Conservation (phyloP, 2,113 vertebrate genomes). For the Vulpes lagopus region DNA sequence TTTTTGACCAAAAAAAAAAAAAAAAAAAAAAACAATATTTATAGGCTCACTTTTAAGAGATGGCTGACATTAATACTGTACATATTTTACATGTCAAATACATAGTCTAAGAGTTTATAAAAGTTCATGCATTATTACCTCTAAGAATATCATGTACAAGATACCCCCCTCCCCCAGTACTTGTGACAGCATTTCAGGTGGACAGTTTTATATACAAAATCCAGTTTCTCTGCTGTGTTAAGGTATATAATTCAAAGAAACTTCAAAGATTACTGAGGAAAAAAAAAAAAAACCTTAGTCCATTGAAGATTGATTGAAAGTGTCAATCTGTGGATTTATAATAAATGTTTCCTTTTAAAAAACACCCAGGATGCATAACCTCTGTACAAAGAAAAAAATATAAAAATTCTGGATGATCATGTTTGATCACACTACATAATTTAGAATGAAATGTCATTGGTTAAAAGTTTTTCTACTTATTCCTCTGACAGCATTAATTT, state of each 20-base stretch:
- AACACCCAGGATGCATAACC: conserved; percentile 71
- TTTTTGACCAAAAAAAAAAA: conserved; percentile 85
- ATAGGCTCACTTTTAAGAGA: conserved; percentile 86
- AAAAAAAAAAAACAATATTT: conserved; percentile 87
- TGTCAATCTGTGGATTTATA: conserved; percentile 69
- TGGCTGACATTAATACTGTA: conserved; percentile 90
- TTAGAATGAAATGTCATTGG: conserved; percentile 70
- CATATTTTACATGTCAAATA: conserved; percentile 91
- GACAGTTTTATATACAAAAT: conserved; percentile 77
- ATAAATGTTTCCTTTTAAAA: conserved; percentile 67
- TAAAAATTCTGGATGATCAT: conserved; percentile 65
- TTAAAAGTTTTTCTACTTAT: conserved; percentile 45
- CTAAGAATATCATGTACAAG: conserved; percentile 86
- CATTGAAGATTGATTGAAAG: conserved; percentile 56
- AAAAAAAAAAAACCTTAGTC: conserved; percentile 38
- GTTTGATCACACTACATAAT: conserved; percentile 69
- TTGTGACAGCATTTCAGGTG: conserved; percentile 81
- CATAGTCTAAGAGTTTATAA: conserved; percentile 87
- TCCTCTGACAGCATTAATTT: conserved; percentile 69
- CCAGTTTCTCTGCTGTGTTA: conserved; percentile 75
- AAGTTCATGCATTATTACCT: conserved; percentile 90
- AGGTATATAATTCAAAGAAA: conserved; percentile 78
- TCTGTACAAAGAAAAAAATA: conserved; percentile 79
- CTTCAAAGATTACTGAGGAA: conserved; percentile 70
- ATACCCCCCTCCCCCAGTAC: conserved; percentile 67